These are phyloP conservation scores for Phragmatobia fuliginosa DNA, from an alignment of 2,888 invertebrate genomes.

Conservation along the genomic window DNA sequence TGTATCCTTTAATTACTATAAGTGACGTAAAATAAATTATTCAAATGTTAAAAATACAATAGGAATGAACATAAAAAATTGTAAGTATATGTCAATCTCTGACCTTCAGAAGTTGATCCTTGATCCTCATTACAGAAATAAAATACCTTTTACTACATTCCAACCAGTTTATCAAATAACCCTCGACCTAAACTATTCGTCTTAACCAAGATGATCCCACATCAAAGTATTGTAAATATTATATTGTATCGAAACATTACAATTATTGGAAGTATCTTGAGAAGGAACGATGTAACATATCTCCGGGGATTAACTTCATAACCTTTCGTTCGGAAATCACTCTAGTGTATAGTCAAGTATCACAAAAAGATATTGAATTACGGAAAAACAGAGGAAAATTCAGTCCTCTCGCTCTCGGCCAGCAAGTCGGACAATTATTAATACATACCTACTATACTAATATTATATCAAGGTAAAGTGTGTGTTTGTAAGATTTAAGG, in stretches of 20 bases:
- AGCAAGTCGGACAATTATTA: no score
- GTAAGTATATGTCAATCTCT: no score
- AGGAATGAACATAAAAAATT: neutral
- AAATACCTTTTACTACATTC: slow-evolving; percentile 6
- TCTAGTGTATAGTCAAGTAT: slow-evolving; percentile 24
- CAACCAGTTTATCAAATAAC: slow-evolving; percentile 26
- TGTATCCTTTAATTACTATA: no score
- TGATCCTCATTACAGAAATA: neutral
- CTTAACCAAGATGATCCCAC: slow-evolving; percentile 17
- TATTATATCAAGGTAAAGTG: no score
- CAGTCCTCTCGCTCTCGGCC: no score
- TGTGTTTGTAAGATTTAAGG: no score
- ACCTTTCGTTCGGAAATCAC: slow-evolving; percentile 30
- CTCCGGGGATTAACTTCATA: slow-evolving; percentile 19
- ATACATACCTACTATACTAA: no score
- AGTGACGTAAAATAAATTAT: no score
- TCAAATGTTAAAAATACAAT: neutral
- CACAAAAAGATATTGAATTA: slow-evolving; percentile 20
- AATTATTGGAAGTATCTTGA: neutral
- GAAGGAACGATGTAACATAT: slow-evolving; percentile 8
- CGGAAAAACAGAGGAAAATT: neutral
- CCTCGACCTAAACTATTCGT: slow-evolving; percentile 17
- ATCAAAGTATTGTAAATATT: slow-evolving; percentile 28
- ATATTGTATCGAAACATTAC: slow-evolving; percentile 20
- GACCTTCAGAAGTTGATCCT: neutral